Evolutionary conservation across 2,113 vertebrate genomes (phyloP).

Genomic region (Dasyurus viverrinus): DNA sequence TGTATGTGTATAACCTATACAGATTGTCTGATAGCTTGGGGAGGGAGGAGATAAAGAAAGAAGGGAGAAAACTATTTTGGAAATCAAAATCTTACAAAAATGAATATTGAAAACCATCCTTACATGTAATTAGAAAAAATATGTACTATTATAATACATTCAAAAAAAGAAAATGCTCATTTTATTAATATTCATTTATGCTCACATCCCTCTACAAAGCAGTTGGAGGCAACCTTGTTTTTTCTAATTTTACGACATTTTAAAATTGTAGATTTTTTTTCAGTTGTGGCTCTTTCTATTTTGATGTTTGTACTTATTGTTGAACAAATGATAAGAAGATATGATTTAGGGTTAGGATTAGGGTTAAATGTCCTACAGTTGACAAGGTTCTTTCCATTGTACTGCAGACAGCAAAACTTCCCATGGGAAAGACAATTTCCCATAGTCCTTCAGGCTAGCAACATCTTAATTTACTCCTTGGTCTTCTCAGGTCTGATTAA

Average conservation of each 20-base stretch:
- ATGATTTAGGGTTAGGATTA: neutral
- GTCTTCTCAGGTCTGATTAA: neutral
- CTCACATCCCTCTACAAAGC: neutral
- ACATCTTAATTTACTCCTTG: neutral
- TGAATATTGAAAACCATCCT: no score
- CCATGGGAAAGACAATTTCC: neutral
- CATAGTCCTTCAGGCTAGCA: neutral
- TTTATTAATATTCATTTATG: neutral
- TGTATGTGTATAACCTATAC: no score
- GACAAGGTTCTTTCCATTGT: neutral
- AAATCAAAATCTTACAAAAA: no score
- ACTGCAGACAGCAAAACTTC: neutral
- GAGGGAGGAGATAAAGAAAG: no score
- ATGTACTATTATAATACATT: no score
- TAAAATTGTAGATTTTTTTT: neutral
- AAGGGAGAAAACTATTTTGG: no score
- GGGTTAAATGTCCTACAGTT: neutral
- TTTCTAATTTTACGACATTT: neutral
- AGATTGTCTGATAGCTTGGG: no score
- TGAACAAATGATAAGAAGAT: neutral
- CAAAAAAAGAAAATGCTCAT: no score
- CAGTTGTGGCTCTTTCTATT: neutral
- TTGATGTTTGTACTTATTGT: neutral
- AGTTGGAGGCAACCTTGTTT: neutral
- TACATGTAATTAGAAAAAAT: no score